Evolutionary conservation across 1,140 invertebrate genomes (phyloP).

Genomic region (Saccostrea glomerata): DNA sequence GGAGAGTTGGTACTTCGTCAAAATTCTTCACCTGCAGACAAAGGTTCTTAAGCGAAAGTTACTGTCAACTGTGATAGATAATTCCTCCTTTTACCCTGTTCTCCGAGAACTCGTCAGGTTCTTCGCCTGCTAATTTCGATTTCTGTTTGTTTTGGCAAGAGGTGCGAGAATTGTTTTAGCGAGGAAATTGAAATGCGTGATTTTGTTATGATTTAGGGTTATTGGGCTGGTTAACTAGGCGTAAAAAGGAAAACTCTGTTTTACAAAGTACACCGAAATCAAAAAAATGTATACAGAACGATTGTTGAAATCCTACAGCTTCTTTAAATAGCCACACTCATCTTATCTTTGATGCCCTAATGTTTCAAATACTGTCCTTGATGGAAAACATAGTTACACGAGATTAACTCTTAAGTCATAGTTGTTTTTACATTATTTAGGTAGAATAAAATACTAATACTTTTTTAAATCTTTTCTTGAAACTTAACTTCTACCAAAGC

Average conservation of each 20-base stretch:
- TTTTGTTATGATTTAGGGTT: constrained; percentile 31
- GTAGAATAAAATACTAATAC: too few species aligned
- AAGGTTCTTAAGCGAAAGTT: not conserved
- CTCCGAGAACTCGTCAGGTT: not conserved
- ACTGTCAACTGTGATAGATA: constrained; percentile 2
- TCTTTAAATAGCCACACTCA: too few species aligned
- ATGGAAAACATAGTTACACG: too few species aligned
- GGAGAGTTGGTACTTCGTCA: not conserved
- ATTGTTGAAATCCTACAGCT: too few species aligned
- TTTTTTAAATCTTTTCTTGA: too few species aligned
- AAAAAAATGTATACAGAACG: not conserved
- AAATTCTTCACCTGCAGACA: not conserved
- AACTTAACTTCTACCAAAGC: too few species aligned
- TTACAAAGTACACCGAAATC: not conserved
- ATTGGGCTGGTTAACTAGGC: not conserved
- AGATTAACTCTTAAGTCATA: too few species aligned
- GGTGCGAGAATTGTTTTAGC: not conserved
- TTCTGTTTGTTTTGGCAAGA: constrained; percentile 31
- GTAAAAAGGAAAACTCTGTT: constrained; percentile 14
- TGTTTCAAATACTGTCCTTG: too few species aligned
- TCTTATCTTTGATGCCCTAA: too few species aligned
- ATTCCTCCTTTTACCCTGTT: not conserved
- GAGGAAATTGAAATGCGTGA: not conserved
- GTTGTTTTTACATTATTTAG: too few species aligned
- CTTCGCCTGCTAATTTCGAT: not conserved